Evolutionary conservation across 2,113 vertebrate species (phyloP).

Genomic region (Callocephalon fimbriatum): DNA sequence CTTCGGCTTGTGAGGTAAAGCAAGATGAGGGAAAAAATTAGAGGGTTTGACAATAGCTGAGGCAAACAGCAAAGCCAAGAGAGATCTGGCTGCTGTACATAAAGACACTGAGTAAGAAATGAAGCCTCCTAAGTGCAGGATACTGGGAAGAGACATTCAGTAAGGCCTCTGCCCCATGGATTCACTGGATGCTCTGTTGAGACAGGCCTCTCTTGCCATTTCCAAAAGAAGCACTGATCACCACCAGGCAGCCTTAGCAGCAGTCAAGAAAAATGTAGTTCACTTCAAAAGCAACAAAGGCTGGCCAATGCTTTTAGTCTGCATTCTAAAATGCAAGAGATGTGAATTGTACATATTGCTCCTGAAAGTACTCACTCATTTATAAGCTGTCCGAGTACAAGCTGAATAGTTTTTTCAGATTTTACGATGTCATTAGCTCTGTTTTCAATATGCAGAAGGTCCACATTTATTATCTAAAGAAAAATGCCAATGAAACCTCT

Average conservation of each 20-base stretch:
- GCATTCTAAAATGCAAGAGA: not conserved
- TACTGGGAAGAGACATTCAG: not conserved
- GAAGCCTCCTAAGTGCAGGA: not conserved
- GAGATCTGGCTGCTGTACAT: not conserved
- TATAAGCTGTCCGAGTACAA: slow-evolving; percentile 92
- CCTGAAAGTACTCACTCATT: slow-evolving; percentile 87
- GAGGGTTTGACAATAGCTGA: not conserved
- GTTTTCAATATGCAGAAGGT: slow-evolving; percentile 91
- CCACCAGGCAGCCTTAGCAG: not conserved
- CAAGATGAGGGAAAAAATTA: not conserved
- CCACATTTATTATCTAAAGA: slow-evolving; percentile 90
- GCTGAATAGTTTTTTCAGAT: slow-evolving; percentile 85
- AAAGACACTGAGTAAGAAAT: not conserved
- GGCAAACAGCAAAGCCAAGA: not conserved
- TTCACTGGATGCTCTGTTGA: not conserved
- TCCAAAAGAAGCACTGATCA: not conserved
- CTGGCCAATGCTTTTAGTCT: not conserved
- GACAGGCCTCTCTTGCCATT: not conserved
- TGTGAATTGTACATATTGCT: not conserved
- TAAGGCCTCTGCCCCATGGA: not conserved
- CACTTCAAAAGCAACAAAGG: not conserved
- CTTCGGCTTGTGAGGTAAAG: not conserved
- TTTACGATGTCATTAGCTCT: slow-evolving; percentile 89
- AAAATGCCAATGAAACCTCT: not conserved
- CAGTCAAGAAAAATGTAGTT: not conserved